Conservation (phyloP, 2,888 invertebrate species). For the Phlogophora meticulosa region DNA sequence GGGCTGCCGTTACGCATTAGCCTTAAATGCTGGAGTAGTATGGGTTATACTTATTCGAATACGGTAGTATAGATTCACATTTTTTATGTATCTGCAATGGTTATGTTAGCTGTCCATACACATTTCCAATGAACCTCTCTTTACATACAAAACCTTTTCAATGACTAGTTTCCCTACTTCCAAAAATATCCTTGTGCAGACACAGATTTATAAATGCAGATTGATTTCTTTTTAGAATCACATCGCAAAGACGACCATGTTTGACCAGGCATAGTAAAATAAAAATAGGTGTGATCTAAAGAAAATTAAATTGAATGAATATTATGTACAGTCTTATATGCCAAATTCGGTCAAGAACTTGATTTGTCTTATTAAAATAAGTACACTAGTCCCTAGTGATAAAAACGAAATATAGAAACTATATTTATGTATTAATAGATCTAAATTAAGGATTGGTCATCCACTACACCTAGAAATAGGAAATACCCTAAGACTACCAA, state of each 20-base stretch:
- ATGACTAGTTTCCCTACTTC: conserved; percentile 56
- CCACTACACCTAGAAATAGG: conserved; percentile 28
- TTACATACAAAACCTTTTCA: conserved; percentile 32
- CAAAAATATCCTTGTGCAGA: conserved; percentile 26
- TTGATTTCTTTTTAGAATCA: conserved; percentile 36
- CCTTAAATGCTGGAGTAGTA: too few relatives aligned
- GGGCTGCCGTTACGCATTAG: too few relatives aligned
- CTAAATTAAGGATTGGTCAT: conserved; percentile 43
- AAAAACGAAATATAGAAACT: conserved; percentile 37
- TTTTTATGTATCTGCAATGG: background rate
- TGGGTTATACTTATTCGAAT: too few relatives aligned
- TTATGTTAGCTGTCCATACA: background rate
- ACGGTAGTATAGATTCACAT: too few relatives aligned
- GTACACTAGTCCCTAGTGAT: conserved; percentile 36
- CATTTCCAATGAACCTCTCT: background rate
- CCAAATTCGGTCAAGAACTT: conserved; percentile 57
- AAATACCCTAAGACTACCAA: conserved; percentile 32
- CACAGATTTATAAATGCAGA: conserved; percentile 54
- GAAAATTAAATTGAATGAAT: conserved; percentile 35
- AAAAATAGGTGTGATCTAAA: conserved; percentile 10
- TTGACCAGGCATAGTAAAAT: conserved; percentile 15
- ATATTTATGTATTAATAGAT: conserved; percentile 24
- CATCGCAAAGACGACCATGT: conserved; percentile 35
- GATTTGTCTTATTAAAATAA: conserved; percentile 43
- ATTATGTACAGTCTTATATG: conserved; percentile 62